Percentiles rank a stretch among this genome's conserved stretches.
Conservation (phyloP, 2,888 invertebrate species). For the Lasioglossum lativentre region DNA sequence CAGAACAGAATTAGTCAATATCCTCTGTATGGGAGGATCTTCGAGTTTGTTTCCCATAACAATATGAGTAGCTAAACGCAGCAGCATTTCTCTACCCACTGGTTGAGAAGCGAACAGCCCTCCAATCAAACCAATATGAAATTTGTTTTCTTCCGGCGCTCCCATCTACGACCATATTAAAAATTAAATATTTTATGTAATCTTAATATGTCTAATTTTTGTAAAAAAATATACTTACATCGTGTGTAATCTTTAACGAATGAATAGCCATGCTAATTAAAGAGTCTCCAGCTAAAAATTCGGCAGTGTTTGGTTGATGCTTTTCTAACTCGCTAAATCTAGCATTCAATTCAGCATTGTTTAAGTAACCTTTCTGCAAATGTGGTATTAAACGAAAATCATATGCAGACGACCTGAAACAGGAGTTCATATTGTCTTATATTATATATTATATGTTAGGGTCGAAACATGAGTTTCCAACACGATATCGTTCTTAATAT, state of each 20-base stretch:
- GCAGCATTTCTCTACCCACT: conserved; percentile 92
- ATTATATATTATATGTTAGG: background rate
- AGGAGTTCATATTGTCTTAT: conserved; percentile 24
- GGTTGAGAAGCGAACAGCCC: conserved; percentile 93
- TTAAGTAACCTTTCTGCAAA: conserved; percentile 77
- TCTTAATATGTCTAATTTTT: background rate
- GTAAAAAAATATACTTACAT: conserved; percentile 85
- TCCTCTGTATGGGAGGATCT: conserved; percentile 88
- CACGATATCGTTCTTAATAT: background rate
- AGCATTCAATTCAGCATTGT: conserved; percentile 87
- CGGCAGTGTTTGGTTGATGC: conserved; percentile 88
- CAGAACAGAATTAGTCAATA: conserved; percentile 90
- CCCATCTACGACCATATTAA: conserved; percentile 87
- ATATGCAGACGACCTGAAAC: conserved; percentile 88
- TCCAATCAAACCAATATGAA: conserved; percentile 93
- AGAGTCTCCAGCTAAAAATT: conserved; percentile 90
- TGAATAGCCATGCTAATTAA: conserved; percentile 88
- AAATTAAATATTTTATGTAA: conserved; percentile 5
- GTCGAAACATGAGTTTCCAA: background rate
- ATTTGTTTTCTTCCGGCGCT: conserved; percentile 92
- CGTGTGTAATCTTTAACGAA: conserved; percentile 90
- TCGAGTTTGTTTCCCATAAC: conserved; percentile 89
- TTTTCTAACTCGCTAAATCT: conserved; percentile 90
- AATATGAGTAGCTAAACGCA: conserved; percentile 94
- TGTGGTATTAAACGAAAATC: conserved; percentile 88